Evolutionary conservation across 2,797 vertebrate species (phyloP), one percentile per base, ranked within the genome.

Genomic region (Acanthurus lineatus): DNA sequence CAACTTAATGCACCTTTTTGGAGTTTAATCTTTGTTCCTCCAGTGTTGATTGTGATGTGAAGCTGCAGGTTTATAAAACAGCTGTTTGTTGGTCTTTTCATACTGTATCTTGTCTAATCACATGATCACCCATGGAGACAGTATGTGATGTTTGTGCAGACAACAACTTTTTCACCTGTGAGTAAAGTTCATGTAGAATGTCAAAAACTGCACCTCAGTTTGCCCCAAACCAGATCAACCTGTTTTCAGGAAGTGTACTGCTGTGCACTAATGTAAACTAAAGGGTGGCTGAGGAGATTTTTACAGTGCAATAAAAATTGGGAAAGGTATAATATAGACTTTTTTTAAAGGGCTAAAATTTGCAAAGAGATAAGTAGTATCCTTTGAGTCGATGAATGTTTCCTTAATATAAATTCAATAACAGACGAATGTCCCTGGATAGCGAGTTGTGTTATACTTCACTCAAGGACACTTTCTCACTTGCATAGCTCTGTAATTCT

Each of bases 351-450:
- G n/a, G n/a, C 22, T 42, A 35, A 73, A 76, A 60, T 51, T 16
- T 58, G 32, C 12, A 20, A 58, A 75, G 49, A 14, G 19, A 28
- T 25, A 20, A 60, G 7, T 15, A 15, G 14, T 25, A 75, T 65
- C 28, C 51, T 58, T 51, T 40, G 35, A 68, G 48, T 56, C 40
- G 9, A 12, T 51, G 22, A 16, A 4, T 45, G 20, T 77, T 81
- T 74, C 56, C 20, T 47, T 63, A 28, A 56, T 42, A 66, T 53
- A 19, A 47, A 16, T 56, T 35, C 32, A 59, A n/a, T 48, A 70
- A 28, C 65, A 59, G 81, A 49, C 12, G 25, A 58, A 82, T 51
- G 38, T 28, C 22, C 61, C 64, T 40, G 40, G 54, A 73, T 25
- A 47, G 44, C 65, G 22, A 42, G 51, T 42, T 22, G 28, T 65